Evolutionary conservation across 2,888 invertebrate genomes (phyloP), one percentile per base, ranked within the genome.

Genomic region (Idaea dimidiata): DNA sequence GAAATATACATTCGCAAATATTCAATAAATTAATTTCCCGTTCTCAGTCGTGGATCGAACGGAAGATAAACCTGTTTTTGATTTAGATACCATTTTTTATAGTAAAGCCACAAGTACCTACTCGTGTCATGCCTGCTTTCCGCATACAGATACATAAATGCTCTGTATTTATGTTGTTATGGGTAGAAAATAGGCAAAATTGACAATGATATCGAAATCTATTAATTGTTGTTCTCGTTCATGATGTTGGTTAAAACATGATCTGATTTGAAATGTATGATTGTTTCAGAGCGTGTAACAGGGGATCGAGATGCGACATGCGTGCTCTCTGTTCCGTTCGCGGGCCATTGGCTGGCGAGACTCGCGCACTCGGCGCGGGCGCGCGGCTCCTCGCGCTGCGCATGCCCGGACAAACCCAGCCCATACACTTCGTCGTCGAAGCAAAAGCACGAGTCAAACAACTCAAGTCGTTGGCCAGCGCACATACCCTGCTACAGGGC

Each of bases 371-470:
- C 70, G 94, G 94, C 83, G 94, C 94, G 83, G 93, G 94, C 89
- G 94, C 94, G 81, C 94, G 95, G 82, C 94, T 94, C 78, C 91
- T 94, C 82, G 94, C 94, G 83, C 93, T 94, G 80, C 94, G 94
- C 82, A 92, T 94, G 93, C 94, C 94, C 87, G 92, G 88, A 75
- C 89, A 88, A 78, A 81, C 87, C 67, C 88, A 91, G 80, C 93
- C 89, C 72, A 85, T 90, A 69, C 91, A 89, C 84, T 88, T 92
- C 82, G 93, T 93, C 75, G 93, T 95, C 74, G 95, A 97, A 95
- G 96, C 96, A 84, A 97, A 97, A 93, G 95, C 96, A 75, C 95
- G 95, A 88, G 96, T 97, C 83, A 95, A 95, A 84, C 97, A 97
- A 87, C 94, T 97, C 73, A 96, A 96, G 84, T 94, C 95, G 76